A percentile compares a stretch with the other conserved stretches of the same genome.
phyloP scores from a whole-genome alignment of 2,113 vertebrate genomes.

The Xenopus borealis region DNA sequence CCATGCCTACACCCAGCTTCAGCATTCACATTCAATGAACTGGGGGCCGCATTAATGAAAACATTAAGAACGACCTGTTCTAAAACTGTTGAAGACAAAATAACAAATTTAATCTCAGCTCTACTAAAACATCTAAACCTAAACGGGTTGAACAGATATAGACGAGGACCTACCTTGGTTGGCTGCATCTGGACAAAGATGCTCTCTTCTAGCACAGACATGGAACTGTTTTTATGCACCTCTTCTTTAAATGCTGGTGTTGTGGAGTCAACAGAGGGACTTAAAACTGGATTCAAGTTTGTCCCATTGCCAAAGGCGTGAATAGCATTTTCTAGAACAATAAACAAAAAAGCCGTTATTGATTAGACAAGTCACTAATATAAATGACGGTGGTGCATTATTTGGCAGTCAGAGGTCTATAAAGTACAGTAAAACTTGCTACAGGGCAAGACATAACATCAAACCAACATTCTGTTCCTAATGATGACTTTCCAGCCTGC shows the following conservation, averaged over 20 bases:
- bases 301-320: slow-evolving; percentile 81
- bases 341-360: slow-evolving; percentile 14
- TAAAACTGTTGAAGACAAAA: no score
- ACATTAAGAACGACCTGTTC: no score
- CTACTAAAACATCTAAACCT: no score
- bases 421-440: neutral
- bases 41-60: no score
- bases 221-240: slow-evolving; percentile 52
- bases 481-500: slow-evolving; percentile 8
- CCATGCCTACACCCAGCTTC: no score
- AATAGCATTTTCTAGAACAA: slow-evolving; percentile 79
- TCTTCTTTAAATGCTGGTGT: slow-evolving; percentile 64
- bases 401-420: neutral
- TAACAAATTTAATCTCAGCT: no score
- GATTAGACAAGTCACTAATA: neutral
- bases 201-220: slow-evolving; percentile 64
- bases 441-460: neutral
- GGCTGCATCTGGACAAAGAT: slow-evolving; percentile 76
- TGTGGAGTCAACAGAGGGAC: slow-evolving; percentile 64
- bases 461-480: neutral
- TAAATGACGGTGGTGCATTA: neutral
- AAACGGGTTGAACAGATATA: no score
- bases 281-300: slow-evolving; percentile 65
- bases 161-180: slow-evolving; percentile 72
- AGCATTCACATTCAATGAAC: no score